Conservation (phyloP, 2,113 vertebrate genomes). For the Pachyramphus minor region DNA sequence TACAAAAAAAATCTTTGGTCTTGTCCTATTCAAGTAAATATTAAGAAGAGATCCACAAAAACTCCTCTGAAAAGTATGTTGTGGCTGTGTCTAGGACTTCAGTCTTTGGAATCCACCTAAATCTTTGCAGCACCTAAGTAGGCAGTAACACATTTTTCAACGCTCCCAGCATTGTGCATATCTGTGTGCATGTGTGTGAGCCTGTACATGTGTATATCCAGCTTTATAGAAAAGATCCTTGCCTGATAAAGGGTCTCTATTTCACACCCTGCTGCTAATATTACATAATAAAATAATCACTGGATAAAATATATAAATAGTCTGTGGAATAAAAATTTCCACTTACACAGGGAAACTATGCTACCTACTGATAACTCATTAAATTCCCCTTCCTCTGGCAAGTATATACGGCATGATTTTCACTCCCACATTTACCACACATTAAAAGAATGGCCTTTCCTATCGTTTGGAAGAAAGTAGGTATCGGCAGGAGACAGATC, state of each 20-base stretch:
- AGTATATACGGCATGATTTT: neutral
- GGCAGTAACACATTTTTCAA: neutral
- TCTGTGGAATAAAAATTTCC: neutral
- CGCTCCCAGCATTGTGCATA: fast-evolving
- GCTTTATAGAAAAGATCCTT: neutral
- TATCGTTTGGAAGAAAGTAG: neutral
- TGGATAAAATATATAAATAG: neutral
- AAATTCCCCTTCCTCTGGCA: neutral
- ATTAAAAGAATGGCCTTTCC: neutral
- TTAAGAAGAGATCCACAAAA: neutral
- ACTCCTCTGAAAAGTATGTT: fast-evolving
- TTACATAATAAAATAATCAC: neutral
- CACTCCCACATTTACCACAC: neutral
- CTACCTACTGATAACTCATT: neutral
- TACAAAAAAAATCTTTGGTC: neutral
- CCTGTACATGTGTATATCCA: neutral
- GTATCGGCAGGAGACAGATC: neutral
- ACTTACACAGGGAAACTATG: neutral
- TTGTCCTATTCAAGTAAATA: neutral
- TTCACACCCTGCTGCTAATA: neutral
- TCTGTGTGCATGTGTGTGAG: no score
- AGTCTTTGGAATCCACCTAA: neutral
- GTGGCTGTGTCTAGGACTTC: neutral
- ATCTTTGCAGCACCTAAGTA: neutral
- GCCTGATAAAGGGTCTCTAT: neutral